Percentiles rank a stretch among this genome's conserved stretches.
phyloP scores from a whole-genome alignment of 2,888 invertebrate species.

The Melipona beecheii region DNA sequence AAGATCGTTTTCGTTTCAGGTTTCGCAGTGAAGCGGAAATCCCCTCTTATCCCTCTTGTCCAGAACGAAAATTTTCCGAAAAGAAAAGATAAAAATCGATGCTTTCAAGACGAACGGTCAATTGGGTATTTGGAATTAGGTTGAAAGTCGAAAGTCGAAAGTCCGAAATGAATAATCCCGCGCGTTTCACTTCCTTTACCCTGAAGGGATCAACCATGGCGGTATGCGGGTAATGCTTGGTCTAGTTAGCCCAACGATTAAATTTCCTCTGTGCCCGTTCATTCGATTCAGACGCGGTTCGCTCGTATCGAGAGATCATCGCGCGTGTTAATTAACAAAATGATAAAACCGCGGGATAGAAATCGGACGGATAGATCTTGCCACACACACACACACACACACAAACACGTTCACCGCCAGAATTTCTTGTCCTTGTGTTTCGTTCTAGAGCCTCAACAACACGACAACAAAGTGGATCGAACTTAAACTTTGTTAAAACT shows the following conservation, averaged over 20 bases:
- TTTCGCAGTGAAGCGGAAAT: background rate
- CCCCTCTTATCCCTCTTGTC: background rate
- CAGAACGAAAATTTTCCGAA: background rate
- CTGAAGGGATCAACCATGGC: conserved; percentile 72
- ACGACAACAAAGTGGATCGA: too few species aligned
- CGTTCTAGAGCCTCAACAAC: conserved; percentile 8
- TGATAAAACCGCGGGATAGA: background rate
- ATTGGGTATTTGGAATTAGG: background rate
- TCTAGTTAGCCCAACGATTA: conserved; percentile 66
- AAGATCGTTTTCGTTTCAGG: conserved; percentile 29
- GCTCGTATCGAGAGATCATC: background rate
- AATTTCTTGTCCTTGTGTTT: background rate
- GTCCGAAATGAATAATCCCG: background rate
- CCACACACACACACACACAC: background rate
- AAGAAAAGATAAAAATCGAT: background rate
- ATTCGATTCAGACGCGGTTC: background rate
- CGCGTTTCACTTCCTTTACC: conserved; percentile 38
- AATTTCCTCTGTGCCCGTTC: conserved; percentile 47
- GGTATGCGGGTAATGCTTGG: conserved; percentile 75
- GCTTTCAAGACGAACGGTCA: background rate
- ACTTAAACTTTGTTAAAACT: too few species aligned
- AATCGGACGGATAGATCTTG: conserved; percentile 52
- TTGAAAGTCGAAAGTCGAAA: background rate
- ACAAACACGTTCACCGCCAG: background rate
- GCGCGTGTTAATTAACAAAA: too few species aligned